Percentiles rank a stretch among this genome's conserved stretches.
Evolutionary conservation across 2,888 invertebrate species (phyloP).

Genomic region (Ceramica pisi): DNA sequence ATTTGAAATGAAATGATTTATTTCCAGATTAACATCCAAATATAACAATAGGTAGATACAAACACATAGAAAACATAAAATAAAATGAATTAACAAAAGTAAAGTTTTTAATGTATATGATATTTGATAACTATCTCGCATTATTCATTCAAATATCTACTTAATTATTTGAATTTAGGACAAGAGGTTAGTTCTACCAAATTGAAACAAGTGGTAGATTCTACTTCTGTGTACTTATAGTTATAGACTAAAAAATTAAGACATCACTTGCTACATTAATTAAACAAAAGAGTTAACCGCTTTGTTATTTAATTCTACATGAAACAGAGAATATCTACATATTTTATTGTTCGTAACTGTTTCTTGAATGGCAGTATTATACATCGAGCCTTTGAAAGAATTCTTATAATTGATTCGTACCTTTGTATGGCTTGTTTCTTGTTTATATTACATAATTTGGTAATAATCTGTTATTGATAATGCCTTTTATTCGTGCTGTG

Average conservation of each 20-base stretch:
- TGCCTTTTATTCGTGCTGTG: conserved; percentile 55
- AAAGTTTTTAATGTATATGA: no score
- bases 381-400: conserved; percentile 64
- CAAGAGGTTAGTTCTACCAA: background rate
- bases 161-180: no score
- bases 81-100: no score
- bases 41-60: no score
- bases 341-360: conserved; percentile 64
- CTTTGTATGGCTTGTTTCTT: conserved; percentile 67
- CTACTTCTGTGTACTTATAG: background rate
- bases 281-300: conserved; percentile 40
- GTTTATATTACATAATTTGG: conserved; percentile 70
- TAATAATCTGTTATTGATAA: conserved; percentile 68
- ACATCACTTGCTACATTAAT: conserved; percentile 12
- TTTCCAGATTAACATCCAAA: no score
- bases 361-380: conserved; percentile 66
- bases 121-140: no score
- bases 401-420: conserved; percentile 67
- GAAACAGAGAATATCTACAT: conserved; percentile 48
- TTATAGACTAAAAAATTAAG: conserved; percentile 20
- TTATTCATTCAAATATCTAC: no score
- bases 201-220: background rate
- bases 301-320: conserved; percentile 28
- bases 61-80: no score
- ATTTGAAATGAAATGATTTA: no score